A percentile compares a stretch with the other conserved stretches of the same genome.
Evolutionary conservation across 92 coral and sea anemone species (phyloP).

Genomic region (Zoanthus gigantus): DNA sequence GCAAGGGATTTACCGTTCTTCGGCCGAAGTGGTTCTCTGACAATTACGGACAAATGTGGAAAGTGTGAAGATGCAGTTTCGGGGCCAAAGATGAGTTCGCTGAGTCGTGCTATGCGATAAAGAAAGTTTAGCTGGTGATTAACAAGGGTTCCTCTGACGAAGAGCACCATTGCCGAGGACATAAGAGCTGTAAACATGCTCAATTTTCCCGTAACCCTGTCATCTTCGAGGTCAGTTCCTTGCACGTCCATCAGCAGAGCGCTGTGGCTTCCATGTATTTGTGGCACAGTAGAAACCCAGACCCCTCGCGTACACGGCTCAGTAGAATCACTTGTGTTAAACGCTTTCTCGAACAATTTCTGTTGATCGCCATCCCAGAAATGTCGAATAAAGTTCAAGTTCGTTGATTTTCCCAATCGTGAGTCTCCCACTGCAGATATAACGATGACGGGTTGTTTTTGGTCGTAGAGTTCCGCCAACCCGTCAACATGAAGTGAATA

Average conservation of each 20-base stretch:
- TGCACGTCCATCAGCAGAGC: slow-evolving; percentile 68
- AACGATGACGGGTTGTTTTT: not conserved
- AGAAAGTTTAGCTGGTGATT: slow-evolving; percentile 48
- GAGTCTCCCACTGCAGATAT: slow-evolving; percentile 76
- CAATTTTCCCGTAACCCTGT: slow-evolving; percentile 49
- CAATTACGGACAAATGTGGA: slow-evolving; percentile 9
- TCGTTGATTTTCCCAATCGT: slow-evolving; percentile 82
- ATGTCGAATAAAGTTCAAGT: slow-evolving; percentile 69
- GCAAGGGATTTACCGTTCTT: slow-evolving; percentile 4
- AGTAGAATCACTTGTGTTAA: slow-evolving; percentile 64
- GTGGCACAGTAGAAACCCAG: slow-evolving; percentile 57
- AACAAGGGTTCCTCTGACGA: slow-evolving; percentile 46
- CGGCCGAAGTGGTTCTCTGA: not conserved
- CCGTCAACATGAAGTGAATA: slow-evolving; percentile 38
- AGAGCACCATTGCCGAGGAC: slow-evolving; percentile 65
- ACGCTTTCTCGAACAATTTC: slow-evolving; percentile 49
- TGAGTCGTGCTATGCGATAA: slow-evolving; percentile 56
- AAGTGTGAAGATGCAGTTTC: slow-evolving; percentile 37
- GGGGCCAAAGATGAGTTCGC: slow-evolving; percentile 50
- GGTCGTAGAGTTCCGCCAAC: not conserved
- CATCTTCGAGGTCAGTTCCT: slow-evolving; percentile 66
- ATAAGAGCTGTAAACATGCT: slow-evolving; percentile 75
- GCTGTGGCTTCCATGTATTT: not conserved
- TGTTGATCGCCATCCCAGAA: slow-evolving; percentile 32
- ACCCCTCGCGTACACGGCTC: slow-evolving; percentile 69